Evolutionary conservation across 2,113 vertebrate species (phyloP).

Genomic region (Melospiza melodia): DNA sequence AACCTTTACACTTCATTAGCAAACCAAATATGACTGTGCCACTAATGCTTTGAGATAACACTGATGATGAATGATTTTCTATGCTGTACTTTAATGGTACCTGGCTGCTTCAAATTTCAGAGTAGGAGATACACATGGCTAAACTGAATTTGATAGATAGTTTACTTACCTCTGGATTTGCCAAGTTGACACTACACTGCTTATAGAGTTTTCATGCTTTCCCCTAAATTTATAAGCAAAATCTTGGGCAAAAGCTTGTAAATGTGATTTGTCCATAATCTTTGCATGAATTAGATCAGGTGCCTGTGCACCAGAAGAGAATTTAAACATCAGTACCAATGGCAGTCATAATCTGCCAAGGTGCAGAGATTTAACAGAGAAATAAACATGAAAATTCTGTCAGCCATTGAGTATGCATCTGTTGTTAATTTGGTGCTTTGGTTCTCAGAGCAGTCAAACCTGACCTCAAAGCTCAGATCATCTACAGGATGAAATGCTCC

Average conservation of each 20-base stretch:
- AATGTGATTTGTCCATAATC: slow-evolving; percentile 42
- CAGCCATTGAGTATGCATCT: background rate
- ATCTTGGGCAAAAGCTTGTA: slow-evolving; percentile 21
- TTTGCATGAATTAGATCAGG: slow-evolving; percentile 11
- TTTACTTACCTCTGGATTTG: background rate
- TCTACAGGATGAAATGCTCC: background rate
- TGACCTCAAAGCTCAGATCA: background rate
- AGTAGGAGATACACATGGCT: background rate
- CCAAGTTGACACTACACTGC: background rate
- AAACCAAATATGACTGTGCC: background rate
- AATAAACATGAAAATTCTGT: background rate
- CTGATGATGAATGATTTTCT: background rate
- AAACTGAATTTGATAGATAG: slow-evolving; percentile 5
- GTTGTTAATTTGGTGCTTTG: background rate
- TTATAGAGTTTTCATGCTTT: slow-evolving; percentile 34
- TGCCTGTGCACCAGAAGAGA: background rate
- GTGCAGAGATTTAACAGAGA: background rate
- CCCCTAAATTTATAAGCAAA: slow-evolving; percentile 39
- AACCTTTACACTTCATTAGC: background rate
- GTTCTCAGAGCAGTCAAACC: background rate
- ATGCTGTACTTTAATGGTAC: background rate
- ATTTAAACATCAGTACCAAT: slow-evolving; percentile 33
- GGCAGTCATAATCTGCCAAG: background rate
- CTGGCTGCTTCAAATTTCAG: background rate
- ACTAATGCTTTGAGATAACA: background rate